These are phyloP conservation scores for Dyspetes luteomarginatus DNA, from an alignment of 2,888 invertebrate species.

Conservation along the genomic window DNA sequence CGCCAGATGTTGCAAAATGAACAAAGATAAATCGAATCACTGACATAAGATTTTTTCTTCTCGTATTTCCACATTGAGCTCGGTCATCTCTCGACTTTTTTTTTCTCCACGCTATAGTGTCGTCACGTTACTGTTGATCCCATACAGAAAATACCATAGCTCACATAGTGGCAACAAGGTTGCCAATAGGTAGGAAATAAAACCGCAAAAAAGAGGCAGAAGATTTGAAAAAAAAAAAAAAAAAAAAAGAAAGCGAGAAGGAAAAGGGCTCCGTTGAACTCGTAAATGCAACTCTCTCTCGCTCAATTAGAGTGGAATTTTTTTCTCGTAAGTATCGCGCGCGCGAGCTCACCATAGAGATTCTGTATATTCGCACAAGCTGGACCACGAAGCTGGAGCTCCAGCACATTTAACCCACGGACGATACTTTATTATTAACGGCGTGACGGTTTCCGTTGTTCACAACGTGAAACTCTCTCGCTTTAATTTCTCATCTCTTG, in stretches of 20 bases:
- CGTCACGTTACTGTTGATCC: slow-evolving; percentile 44
- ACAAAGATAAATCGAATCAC: not conserved
- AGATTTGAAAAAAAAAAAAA: not conserved
- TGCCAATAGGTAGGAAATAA: not conserved
- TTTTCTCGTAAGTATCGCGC: slow-evolving; percentile 30
- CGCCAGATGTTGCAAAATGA: slow-evolving; percentile 41
- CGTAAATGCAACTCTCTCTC: slow-evolving; percentile 38
- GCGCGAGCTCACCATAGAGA: slow-evolving; percentile 54
- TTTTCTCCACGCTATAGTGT: slow-evolving; percentile 10
- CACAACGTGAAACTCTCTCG: slow-evolving; percentile 56
- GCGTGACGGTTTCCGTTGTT: slow-evolving; percentile 51
- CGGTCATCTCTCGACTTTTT: not conserved
- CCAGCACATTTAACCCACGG: slow-evolving; percentile 21
- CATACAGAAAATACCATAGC: slow-evolving; percentile 10
- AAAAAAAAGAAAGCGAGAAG: not conserved
- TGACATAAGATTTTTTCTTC: slow-evolving; percentile 21
- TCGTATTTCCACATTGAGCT: slow-evolving; percentile 14
- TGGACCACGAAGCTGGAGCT: slow-evolving; percentile 14
- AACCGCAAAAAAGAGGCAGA: not conserved
- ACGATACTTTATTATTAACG: slow-evolving; percentile 63
- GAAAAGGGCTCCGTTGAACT: slow-evolving; percentile 33
- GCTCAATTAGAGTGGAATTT: slow-evolving; percentile 67
- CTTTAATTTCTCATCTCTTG: not conserved
- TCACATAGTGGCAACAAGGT: slow-evolving; percentile 9
- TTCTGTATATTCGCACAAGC: slow-evolving; percentile 20